These are phyloP conservation scores for Epinephelus malabaricus DNA, from an alignment of 2,797 vertebrate genomes.

Conservation along the genomic window DNA sequence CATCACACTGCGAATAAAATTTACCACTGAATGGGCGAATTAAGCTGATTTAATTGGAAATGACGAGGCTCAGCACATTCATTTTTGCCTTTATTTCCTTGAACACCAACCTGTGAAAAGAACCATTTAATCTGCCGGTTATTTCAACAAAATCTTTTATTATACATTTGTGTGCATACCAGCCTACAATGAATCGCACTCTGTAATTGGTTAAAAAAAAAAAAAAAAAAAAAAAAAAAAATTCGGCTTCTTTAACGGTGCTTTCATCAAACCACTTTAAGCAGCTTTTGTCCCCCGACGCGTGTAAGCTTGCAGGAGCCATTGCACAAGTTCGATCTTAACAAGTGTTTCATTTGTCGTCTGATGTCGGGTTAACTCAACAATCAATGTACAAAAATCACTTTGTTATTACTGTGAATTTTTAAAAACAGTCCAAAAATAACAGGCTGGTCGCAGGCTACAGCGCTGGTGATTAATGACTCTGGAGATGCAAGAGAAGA, in stretches of 20 bases:
- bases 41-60: constrained; percentile 20
- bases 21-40: neutral
- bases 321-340: constrained; percentile 42
- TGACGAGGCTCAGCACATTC: neutral
- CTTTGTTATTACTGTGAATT: constrained; percentile 36
- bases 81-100: constrained; percentile 12
- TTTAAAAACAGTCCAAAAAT: constrained; percentile 56
- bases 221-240: constrained; percentile 33
- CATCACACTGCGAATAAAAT: neutral
- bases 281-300: constrained; percentile 49
- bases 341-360: constrained; percentile 24
- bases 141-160: constrained; percentile 59
- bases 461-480: constrained; percentile 45
- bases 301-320: constrained; percentile 29
- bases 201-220: constrained; percentile 37
- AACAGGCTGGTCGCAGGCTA: constrained; percentile 20
- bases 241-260: constrained; percentile 46
- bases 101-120: constrained; percentile 7
- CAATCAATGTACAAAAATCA: constrained; percentile 46
- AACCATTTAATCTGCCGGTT: constrained; percentile 36
- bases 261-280: constrained; percentile 52
- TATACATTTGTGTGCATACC: constrained; percentile 53
- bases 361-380: constrained; percentile 16
- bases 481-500: constrained; percentile 29
- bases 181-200: constrained; percentile 49